Conservation (phyloP, 2,113 vertebrate genomes). For the Oophaga pumilio region DNA sequence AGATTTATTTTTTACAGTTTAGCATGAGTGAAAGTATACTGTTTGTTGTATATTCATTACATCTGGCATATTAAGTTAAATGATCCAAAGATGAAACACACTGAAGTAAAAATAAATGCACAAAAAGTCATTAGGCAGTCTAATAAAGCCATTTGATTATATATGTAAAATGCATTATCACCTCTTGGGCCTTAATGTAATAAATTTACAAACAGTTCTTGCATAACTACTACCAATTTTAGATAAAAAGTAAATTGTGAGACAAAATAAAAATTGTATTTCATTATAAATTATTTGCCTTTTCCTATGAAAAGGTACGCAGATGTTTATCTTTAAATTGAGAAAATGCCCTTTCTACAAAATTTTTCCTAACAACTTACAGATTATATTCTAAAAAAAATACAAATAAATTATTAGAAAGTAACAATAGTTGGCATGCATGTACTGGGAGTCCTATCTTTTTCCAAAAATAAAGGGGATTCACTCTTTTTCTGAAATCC, state of each 20-base stretch:
- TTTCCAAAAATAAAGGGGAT: too few species aligned
- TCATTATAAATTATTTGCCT: neutral
- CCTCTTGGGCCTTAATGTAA: neutral
- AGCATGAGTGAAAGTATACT: neutral
- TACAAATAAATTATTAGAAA: too few species aligned
- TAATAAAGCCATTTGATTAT: neutral
- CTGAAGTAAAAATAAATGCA: conserved; percentile 9
- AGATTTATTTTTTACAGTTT: neutral
- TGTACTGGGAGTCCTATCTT: too few species aligned
- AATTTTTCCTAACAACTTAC: neutral
- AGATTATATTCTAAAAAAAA: too few species aligned
- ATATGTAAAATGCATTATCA: neutral
- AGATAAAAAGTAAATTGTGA: neutral
- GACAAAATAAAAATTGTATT: too few species aligned
- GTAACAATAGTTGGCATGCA: too few species aligned
- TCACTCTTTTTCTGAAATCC: too few species aligned
- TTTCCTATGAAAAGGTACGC: neutral
- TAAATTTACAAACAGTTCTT: conserved; percentile 16
- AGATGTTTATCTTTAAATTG: neutral
- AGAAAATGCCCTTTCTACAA: neutral
- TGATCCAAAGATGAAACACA: conserved; percentile 5
- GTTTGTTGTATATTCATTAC: conserved; percentile 17
- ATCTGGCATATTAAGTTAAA: conserved; percentile 29
- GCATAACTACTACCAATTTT: neutral
- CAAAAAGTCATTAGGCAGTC: conserved; percentile 13